Evolutionary conservation across 2,797 vertebrate species (phyloP).

Genomic region (Antennarius maculatus): DNA sequence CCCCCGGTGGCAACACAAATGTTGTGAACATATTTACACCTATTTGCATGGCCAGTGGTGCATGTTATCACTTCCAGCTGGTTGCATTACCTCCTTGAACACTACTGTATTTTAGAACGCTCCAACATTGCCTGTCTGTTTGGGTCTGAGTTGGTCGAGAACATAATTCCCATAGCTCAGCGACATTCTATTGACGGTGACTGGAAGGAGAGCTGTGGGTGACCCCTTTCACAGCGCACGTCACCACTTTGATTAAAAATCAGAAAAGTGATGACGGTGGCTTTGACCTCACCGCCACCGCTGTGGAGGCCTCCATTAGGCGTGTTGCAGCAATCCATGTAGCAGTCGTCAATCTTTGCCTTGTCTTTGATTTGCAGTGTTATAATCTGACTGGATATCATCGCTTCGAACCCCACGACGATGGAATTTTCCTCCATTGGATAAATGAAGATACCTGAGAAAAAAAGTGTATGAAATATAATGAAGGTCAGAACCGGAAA

Average conservation of each 20-base stretch:
- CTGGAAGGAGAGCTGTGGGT: neutral
- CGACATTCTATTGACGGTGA: neutral
- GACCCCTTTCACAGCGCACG: neutral
- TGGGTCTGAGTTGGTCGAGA: too few species aligned
- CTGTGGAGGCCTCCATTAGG: slow-evolving; percentile 67
- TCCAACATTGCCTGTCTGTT: too few species aligned
- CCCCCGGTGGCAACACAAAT: too few species aligned
- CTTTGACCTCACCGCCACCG: slow-evolving; percentile 80
- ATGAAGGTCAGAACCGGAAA: neutral
- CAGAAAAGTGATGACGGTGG: slow-evolving; percentile 20
- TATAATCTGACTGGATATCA: slow-evolving; percentile 86
- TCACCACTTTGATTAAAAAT: neutral
- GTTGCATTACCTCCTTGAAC: too few species aligned
- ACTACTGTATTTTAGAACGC: too few species aligned
- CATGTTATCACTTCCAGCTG: too few species aligned
- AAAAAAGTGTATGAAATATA: slow-evolving; percentile 4
- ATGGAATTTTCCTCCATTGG: slow-evolving; percentile 90
- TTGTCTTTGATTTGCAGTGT: slow-evolving; percentile 96
- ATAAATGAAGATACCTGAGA: slow-evolving; percentile 92
- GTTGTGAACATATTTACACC: too few species aligned
- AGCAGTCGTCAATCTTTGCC: slow-evolving; percentile 86
- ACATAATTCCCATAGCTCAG: neutral
- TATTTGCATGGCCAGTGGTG: too few species aligned
- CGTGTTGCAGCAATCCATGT: slow-evolving; percentile 74
- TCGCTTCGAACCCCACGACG: slow-evolving; percentile 92